phyloP scores from a whole-genome alignment of 2,113 vertebrate species.

The Phalacrocorax carbo region DNA sequence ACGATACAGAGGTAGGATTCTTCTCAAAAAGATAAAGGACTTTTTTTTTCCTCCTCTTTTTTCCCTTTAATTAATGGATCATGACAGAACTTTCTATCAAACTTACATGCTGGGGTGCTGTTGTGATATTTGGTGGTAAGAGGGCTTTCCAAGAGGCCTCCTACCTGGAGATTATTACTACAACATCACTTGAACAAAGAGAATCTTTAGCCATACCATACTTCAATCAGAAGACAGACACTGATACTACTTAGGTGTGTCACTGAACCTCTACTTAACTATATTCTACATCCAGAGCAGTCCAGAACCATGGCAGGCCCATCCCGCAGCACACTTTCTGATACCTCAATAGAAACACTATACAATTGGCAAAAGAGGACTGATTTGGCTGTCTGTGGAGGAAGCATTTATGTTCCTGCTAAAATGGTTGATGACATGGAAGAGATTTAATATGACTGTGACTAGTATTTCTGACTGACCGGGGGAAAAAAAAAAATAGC shows the following conservation, averaged over 20 bases:
- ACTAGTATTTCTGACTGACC: background rate
- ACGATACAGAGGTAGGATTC: background rate
- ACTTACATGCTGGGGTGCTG: background rate
- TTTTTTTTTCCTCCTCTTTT: background rate
- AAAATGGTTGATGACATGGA: background rate
- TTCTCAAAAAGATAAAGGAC: background rate
- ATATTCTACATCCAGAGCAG: background rate
- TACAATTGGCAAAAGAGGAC: background rate
- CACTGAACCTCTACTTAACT: background rate
- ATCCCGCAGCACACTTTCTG: background rate
- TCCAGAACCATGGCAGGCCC: background rate
- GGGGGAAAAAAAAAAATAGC: background rate
- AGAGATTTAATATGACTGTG: background rate
- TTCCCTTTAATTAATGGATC: background rate
- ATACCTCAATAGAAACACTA: background rate
- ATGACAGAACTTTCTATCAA: background rate
- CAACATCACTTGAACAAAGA: background rate
- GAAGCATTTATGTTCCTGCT: background rate
- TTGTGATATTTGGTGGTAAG: background rate
- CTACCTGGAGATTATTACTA: background rate
- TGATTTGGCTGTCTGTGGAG: background rate
- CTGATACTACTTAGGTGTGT: background rate
- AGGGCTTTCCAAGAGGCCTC: background rate
- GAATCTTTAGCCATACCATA: background rate
- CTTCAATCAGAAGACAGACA: background rate